Percentiles rank a stretch among this genome's conserved stretches.
phyloP scores from a whole-genome alignment of 2,113 vertebrate species.

The Suricata suricatta region DNA sequence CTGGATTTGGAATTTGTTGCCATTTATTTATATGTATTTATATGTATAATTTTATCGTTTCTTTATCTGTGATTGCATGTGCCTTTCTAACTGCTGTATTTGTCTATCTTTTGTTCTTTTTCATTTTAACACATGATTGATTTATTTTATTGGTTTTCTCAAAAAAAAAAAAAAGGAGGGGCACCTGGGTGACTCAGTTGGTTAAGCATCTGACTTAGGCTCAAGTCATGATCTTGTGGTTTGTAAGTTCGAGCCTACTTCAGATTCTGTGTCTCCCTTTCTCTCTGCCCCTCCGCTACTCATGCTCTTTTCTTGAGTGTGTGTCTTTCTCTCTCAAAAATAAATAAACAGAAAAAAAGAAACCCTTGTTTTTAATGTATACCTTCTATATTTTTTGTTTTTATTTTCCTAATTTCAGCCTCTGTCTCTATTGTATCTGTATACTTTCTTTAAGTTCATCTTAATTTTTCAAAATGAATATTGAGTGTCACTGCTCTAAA shows the following conservation, averaged over 20 bases:
- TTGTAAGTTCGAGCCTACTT: no score
- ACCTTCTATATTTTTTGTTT: neutral
- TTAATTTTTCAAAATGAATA: conserved; percentile 17
- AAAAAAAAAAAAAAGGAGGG: neutral
- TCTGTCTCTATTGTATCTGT: neutral
- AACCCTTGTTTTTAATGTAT: neutral
- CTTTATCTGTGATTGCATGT: neutral
- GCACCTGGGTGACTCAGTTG: no score
- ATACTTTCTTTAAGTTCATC: neutral
- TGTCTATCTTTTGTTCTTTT: neutral
- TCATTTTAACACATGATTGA: neutral
- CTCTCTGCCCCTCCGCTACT: no score
- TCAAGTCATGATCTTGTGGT: no score
- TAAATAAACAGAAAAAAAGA: neutral
- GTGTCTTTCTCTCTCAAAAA: no score
- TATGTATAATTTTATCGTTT: neutral
- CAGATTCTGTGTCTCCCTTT: no score
- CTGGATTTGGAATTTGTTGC: conserved; percentile 5
- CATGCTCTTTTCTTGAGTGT: no score
- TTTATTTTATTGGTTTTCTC: neutral
- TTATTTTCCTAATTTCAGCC: neutral
- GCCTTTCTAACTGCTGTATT: neutral
- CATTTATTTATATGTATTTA: neutral
- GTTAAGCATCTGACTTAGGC: no score
- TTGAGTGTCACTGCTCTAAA: neutral